phyloP scores from a whole-genome alignment of 2,888 invertebrate genomes.

The Acanthopleura granulata region DNA sequence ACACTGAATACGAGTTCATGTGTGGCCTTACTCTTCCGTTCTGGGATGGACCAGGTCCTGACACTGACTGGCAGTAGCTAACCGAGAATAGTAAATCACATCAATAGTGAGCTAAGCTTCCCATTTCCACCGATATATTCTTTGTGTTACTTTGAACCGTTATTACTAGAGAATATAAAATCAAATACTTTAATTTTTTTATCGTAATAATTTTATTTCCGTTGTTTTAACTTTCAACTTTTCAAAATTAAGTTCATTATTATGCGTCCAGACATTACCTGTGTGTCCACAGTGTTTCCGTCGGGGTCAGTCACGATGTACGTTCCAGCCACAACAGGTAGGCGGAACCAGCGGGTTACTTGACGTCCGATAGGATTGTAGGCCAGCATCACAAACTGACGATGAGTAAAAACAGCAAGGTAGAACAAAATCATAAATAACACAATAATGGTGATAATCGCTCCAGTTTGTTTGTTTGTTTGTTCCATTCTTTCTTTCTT shows the following conservation, averaged over 20 bases:
- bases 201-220: no score
- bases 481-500: no score
- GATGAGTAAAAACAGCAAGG: constrained; percentile 11
- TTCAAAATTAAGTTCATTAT: no score
- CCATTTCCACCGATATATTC: no score
- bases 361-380: constrained; percentile 85
- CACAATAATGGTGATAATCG: background rate
- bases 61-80: constrained; percentile 50
- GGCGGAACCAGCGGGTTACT: constrained; percentile 71
- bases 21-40: constrained; percentile 49
- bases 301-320: constrained; percentile 78
- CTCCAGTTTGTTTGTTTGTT: no score
- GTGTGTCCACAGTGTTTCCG: constrained; percentile 57
- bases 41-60: constrained; percentile 54
- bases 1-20: constrained; percentile 58
- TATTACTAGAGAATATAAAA: constrained; percentile 33
- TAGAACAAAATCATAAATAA: background rate
- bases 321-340: constrained; percentile 71
- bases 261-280: background rate
- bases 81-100: no score
- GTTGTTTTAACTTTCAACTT: no score
- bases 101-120: no score
- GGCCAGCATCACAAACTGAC: constrained; percentile 79
- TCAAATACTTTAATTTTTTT: no score
- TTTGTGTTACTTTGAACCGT: no score